Conservation (phyloP, 2,888 invertebrate species). For the Oscheius onirici region DNA sequence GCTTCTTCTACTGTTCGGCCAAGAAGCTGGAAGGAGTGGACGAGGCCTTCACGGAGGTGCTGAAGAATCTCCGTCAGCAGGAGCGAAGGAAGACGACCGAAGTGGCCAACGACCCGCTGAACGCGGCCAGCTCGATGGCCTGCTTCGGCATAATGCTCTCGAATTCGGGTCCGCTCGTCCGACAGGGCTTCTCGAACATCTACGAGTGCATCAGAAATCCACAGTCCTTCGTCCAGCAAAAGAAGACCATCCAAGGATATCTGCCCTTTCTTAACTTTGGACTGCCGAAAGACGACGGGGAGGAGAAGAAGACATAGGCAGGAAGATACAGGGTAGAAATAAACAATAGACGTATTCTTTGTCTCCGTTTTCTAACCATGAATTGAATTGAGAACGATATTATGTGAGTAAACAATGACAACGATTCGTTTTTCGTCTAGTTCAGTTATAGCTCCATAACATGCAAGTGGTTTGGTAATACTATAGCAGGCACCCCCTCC, state of each 20-base stretch:
- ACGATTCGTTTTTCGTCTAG: too few relatives aligned
- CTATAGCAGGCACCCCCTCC: too few relatives aligned
- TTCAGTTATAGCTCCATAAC: too few relatives aligned
- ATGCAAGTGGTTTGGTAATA: too few relatives aligned
- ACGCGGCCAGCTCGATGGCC: background rate
- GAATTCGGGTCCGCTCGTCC: constrained; percentile 18
- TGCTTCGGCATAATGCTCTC: constrained; percentile 2
- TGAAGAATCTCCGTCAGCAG: background rate
- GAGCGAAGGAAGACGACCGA: background rate
- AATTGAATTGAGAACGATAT: too few relatives aligned
- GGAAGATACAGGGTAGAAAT: constrained; percentile 5
- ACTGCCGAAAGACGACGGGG: background rate
- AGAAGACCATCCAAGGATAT: background rate
- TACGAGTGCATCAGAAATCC: constrained; percentile 9
- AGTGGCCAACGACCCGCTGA: background rate
- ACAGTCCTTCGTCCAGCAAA: background rate
- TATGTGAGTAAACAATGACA: too few relatives aligned
- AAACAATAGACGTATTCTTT: background rate
- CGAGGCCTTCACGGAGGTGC: constrained; percentile 2
- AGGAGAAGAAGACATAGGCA: background rate
- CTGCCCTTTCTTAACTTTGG: constrained; percentile 11
- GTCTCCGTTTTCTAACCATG: background rate
- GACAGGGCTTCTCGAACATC: background rate
- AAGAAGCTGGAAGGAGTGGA: background rate
- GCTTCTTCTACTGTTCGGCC: constrained; percentile 17